phyloP scores from a whole-genome alignment of 2,113 vertebrate species.

The Sebastes fasciatus region DNA sequence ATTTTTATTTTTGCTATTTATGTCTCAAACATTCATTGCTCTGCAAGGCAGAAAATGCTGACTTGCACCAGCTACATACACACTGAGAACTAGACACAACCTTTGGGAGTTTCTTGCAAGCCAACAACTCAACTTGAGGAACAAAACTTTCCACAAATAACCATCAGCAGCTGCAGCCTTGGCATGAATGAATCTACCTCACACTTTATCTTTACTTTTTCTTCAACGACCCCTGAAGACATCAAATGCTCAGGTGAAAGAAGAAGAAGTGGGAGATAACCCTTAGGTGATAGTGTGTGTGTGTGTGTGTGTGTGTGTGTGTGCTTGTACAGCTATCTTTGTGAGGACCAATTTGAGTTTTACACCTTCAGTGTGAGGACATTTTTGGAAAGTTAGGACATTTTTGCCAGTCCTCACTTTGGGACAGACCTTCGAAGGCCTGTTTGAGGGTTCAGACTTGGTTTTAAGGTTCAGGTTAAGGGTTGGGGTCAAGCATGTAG shows the following conservation, averaged over 20 bases:
- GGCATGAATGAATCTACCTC: constrained; percentile 5
- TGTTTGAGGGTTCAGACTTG: too few relatives aligned
- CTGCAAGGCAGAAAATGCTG: constrained; percentile 28
- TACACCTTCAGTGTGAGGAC: too few relatives aligned
- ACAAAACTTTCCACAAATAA: constrained; percentile 35
- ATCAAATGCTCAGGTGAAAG: constrained; percentile 30
- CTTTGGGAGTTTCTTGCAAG: constrained; percentile 28
- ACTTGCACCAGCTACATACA: neutral
- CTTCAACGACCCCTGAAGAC: constrained; percentile 20
- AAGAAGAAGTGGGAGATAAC: constrained; percentile 30
- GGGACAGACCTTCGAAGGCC: too few relatives aligned
- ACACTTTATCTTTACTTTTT: constrained; percentile 28
- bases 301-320: constrained; percentile 2
- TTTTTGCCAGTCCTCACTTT: too few relatives aligned
- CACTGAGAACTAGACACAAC: constrained; percentile 19
- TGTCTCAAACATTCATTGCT: constrained; percentile 9
- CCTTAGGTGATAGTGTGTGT: constrained; percentile 9
- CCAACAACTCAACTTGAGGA: constrained; percentile 17
- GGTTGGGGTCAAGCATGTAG: too few relatives aligned
- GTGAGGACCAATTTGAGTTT: too few relatives aligned
- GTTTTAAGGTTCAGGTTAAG: too few relatives aligned
- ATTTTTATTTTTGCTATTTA: constrained; percentile 5
- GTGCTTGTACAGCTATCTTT: neutral
- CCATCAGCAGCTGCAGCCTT: constrained; percentile 2
- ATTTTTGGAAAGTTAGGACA: too few relatives aligned